Evolutionary conservation across 1,140 invertebrate species (phyloP), one percentile per base, ranked within the genome.

Genomic region (Rhagoletis pomonella): DNA sequence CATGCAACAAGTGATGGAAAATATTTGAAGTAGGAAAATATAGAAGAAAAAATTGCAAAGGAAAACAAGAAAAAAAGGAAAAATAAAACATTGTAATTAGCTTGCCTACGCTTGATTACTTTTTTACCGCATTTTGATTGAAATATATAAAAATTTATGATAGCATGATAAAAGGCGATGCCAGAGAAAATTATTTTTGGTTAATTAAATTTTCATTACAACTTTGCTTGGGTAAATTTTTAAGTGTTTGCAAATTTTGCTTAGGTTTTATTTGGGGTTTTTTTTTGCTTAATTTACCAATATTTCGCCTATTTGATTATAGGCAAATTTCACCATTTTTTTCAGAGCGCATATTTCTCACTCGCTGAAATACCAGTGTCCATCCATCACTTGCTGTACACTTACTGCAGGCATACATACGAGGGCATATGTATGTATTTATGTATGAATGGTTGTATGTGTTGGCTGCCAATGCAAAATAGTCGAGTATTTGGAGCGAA

Each of bases 401-500:
- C 6, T 47, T 17, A 47, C 1, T 3, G 50, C 50, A 55, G 10
- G 67, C 29, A 29, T 29, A 29, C 29, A 29, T 29, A 29, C 29
- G 29, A 29, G 29, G 0, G 29, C 29, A 29, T 29, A 29, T 29
- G 29, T 29, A 29, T 29, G 29, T 29, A 29, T 29, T 29, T 29
- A 29, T 29, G 29, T 29, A 29, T 29, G 29, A 29, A 29, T 29
- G 0, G 29, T 29, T 29, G 29, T 29, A 29, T 62, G 3, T 58
- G 42, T 55, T 55, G 47, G 47, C 73, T 55, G 47, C 50, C n/a
- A 50, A 81, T 81, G 73, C 73, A 58, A 81, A 81, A 81, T 81
- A 81, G 73, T n/a, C 44, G 29, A n/a, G 73, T 81, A 81, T 81
- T 81, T 81, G 73, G 73, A 81, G 73, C 73, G 73, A 81, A 81